phyloP scores from a whole-genome alignment of 2,113 vertebrate species.

The Lonchura striata region DNA sequence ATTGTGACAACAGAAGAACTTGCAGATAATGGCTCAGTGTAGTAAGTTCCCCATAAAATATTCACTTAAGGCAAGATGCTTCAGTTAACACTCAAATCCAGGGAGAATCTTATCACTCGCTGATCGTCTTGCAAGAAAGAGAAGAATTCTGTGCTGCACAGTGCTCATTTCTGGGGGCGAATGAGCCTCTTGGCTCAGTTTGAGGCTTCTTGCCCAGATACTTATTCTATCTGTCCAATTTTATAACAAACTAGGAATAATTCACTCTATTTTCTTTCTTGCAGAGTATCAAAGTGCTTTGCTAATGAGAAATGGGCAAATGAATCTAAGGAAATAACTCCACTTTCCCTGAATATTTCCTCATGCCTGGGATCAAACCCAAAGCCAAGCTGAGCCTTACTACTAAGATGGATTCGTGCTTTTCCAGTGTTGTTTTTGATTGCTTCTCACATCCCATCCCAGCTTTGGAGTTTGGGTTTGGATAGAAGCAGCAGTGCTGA shows the following conservation, averaged over 20 bases:
- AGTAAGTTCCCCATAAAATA: background rate
- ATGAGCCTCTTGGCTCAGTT: slow-evolving; percentile 10
- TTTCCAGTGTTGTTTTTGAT: slow-evolving; percentile 24
- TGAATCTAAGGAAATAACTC: slow-evolving; percentile 32
- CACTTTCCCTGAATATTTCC: slow-evolving; percentile 30
- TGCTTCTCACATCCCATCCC: slow-evolving; percentile 30
- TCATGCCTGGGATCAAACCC: slow-evolving; percentile 39
- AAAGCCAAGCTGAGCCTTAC: slow-evolving; percentile 5
- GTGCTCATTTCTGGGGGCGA: background rate
- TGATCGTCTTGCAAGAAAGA: background rate
- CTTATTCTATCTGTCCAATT: slow-evolving; percentile 27
- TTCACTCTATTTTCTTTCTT: background rate
- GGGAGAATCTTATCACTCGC: slow-evolving; percentile 25
- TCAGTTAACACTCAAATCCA: slow-evolving; percentile 14
- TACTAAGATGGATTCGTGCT: background rate
- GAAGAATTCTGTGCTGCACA: background rate
- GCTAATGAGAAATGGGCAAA: slow-evolving; percentile 53
- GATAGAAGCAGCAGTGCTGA: slow-evolving; percentile 8
- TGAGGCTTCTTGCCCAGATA: slow-evolving; percentile 18
- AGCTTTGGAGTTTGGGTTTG: slow-evolving; percentile 33
- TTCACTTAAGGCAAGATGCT: background rate
- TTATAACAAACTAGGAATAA: slow-evolving; percentile 34
- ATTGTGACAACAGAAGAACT: background rate
- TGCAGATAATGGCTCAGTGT: background rate
- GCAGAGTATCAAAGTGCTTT: slow-evolving; percentile 6